A percentile compares a stretch with the other conserved stretches of the same genome.
Evolutionary conservation across 2,113 vertebrate genomes (phyloP).

Genomic region (Solea senegalensis): DNA sequence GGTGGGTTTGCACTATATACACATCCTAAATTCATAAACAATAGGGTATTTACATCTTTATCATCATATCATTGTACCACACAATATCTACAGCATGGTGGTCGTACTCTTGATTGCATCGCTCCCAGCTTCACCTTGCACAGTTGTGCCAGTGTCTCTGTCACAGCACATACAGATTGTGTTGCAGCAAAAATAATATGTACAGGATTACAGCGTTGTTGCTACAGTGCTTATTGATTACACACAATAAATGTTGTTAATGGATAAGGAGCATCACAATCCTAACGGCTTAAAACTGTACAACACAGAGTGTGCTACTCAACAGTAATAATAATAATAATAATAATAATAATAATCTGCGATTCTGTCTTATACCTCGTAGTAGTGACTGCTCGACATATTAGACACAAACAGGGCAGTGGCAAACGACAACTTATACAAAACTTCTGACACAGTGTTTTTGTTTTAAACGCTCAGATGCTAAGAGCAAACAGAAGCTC

Average conservation of each 20-base stretch:
- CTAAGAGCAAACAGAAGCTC: slow-evolving; percentile 32
- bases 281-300: slow-evolving; percentile 23
- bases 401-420: slow-evolving; percentile 47
- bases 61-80: slow-evolving; percentile 5
- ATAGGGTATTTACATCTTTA: slow-evolving; percentile 66
- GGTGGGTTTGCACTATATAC: slow-evolving; percentile 29
- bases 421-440: slow-evolving; percentile 44
- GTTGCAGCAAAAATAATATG: slow-evolving; percentile 26
- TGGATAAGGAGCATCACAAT: slow-evolving; percentile 7
- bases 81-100: slow-evolving; percentile 35
- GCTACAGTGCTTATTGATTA: slow-evolving; percentile 33
- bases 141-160: slow-evolving; percentile 21
- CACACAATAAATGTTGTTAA: slow-evolving; percentile 24
- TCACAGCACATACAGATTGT: slow-evolving; percentile 23
- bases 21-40: slow-evolving; percentile 52
- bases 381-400: slow-evolving; percentile 35
- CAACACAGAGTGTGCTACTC: slow-evolving; percentile 41
- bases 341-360: slow-evolving; percentile 8
- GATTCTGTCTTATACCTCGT: slow-evolving; percentile 42
- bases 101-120: slow-evolving; percentile 33
- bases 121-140: slow-evolving; percentile 14
- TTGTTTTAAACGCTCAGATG: slow-evolving; percentile 47
- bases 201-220: slow-evolving; percentile 22
- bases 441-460: slow-evolving; percentile 47
- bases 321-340: background rate